Base-by-base conservation (phyloP, 1,140 invertebrate species). In the Drosophila dunni region DNA sequence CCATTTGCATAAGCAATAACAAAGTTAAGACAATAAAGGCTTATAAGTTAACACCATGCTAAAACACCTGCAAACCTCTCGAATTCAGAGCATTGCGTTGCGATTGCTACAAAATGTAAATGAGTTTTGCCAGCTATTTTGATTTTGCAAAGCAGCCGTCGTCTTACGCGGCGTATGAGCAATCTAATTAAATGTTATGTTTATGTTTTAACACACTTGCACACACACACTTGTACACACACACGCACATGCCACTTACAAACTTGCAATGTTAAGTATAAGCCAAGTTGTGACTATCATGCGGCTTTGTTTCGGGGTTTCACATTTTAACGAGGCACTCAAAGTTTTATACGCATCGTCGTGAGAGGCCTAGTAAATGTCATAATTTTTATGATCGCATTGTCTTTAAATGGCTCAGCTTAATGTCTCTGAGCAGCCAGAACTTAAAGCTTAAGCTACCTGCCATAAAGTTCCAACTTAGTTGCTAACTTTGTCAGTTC, bases 131-230 rank as follows among this genome's bases (percentile, higher is more conserved):
- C 61, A 45, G 61, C 15, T 50, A 56, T 61, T 29, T 68, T 72
- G 73, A 76, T 79, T 65, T 75, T 60, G 5, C 17, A 40, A 15
- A 29, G 34, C 24, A 8, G 24, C 54, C 11, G 7, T 4, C 48
- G 38, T 54, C 63, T 57, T 54, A 63, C 54, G 69, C 48, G 48
- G 67, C 58, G 73, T 83, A 78, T 83, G 60, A 33, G 76, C 76
- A 83, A 88, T 77, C 83, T 79, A 88, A 88, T 89, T 88, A 89
- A 89, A 83, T 83, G 84, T 83, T 86, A 71, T 86, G 79, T 64
- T 73, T 75, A 72, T 79, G 54, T 54, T 51, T 40, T 20, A 75
- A 75, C 53, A 57, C 56, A 67, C 33, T 45, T 15, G 36, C n/a
- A 56, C 20, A 34, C 36, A 40, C n/a, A 36, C 15, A 29, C 24